Evolutionary conservation across 2,888 invertebrate genomes (phyloP), one percentile per base, ranked within the genome.

Genomic region (Macropis europaea): DNA sequence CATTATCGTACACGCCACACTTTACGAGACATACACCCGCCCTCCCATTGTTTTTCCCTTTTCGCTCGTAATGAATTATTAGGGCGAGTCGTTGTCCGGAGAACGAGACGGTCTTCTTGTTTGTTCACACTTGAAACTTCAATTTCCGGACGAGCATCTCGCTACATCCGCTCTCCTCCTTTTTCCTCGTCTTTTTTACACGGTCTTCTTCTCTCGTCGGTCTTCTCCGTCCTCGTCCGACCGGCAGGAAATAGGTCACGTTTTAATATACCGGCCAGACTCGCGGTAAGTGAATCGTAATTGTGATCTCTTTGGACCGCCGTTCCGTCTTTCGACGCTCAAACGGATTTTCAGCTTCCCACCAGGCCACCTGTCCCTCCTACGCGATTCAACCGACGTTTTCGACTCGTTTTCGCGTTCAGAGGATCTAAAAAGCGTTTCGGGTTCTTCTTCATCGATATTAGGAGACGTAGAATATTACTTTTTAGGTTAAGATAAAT

Each of bases 1-100:
- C 69, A 83, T 82, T 83, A 81, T 76, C 73, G 62, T 69, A 67
- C 60, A 9, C 17, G 19, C 40, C 19, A 30, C 24, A n/a, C 43
- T 38, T 24, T 17, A 17, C 17, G 38, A n/a, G 11, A 9, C 50
- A 26, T 57, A 48, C 60, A 52, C 47, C 36, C 24, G 22, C 13
- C 11, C 30, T 36, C n/a, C 34, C 42, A 57, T 70, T 67, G 64
- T 64, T 76, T 50, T 59, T 54, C 48, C 26, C 19, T 52, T 62
- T 48, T 24, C 26, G 7, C 26, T 32, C 15, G 26, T 63, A 63
- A 72, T 63, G 68, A 78, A 78, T 79, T 79, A 73, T 76, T 69
- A 76, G 60, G 28, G 28, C 50, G 28, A 11, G 42, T 24, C 26
- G 53, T 53, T 43, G 59, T 38, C 36, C 32, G 48, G 24, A 26